A percentile compares a stretch with the other conserved stretches of the same genome.
phyloP scores from a whole-genome alignment of 2,888 invertebrate genomes.

The Ochlodes sylvanus region DNA sequence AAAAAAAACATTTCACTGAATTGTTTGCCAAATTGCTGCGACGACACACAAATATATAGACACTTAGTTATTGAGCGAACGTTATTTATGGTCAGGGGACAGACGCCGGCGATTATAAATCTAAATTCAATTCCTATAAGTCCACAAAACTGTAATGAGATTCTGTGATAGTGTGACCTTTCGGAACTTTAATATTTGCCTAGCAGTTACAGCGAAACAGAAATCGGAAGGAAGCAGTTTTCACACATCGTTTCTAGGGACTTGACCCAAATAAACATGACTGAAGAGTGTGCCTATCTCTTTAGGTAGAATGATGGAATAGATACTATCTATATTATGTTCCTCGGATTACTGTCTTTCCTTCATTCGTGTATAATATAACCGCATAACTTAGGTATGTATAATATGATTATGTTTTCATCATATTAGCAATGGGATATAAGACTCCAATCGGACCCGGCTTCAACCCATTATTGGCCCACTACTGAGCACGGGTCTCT shows the following conservation, averaged over 20 bases:
- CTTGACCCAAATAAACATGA: conserved; percentile 36
- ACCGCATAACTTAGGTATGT: neutral
- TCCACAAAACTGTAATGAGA: conserved; percentile 37
- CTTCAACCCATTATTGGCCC: too few species aligned
- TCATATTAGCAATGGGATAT: too few species aligned
- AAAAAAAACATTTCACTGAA: conserved; percentile 19
- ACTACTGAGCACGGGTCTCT: too few species aligned
- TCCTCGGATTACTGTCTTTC: conserved; percentile 4
- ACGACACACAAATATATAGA: conserved; percentile 11
- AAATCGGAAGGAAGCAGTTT: conserved; percentile 25
- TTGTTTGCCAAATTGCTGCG: conserved; percentile 11
- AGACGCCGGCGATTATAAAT: conserved; percentile 29
- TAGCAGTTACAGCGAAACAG: conserved; percentile 41
- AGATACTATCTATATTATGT: neutral
- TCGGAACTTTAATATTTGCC: conserved; percentile 46
- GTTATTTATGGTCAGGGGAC: conserved; percentile 29
- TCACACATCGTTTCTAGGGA: conserved; percentile 17
- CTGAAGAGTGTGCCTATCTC: neutral
- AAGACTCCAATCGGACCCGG: too few species aligned
- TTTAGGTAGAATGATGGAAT: neutral
- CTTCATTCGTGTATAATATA: neutral
- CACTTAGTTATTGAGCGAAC: conserved; percentile 12
- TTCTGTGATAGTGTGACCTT: conserved; percentile 41
- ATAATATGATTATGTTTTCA: too few species aligned
- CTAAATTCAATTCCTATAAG: conserved; percentile 38